Evolutionary conservation across 2,888 invertebrate genomes (phyloP).

Genomic region (Sycophila texana): DNA sequence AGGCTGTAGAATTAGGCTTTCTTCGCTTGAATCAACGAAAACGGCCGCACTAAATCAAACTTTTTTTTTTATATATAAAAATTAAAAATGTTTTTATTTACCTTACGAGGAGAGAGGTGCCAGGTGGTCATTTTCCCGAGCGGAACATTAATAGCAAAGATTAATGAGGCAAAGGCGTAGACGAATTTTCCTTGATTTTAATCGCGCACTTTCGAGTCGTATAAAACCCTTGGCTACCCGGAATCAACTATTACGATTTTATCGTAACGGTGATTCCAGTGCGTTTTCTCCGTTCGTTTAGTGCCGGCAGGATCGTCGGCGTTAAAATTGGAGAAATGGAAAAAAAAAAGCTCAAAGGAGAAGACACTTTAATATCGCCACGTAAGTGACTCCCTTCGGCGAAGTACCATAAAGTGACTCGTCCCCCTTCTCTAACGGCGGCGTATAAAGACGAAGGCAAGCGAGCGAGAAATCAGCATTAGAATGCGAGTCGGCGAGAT

Average conservation of each 20-base stretch:
- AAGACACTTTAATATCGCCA: constrained; percentile 40
- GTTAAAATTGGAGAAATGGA: neutral
- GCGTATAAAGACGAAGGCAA: neutral
- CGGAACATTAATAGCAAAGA: constrained; percentile 13
- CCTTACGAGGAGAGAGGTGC: neutral
- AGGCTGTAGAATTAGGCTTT: too few species aligned
- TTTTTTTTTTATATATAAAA: too few species aligned
- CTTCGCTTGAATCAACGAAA: too few species aligned
- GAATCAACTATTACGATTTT: constrained; percentile 7
- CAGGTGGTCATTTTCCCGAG: constrained; percentile 9
- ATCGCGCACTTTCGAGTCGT: neutral
- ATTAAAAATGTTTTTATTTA: constrained; percentile 27
- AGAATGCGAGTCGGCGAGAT: constrained; percentile 4
- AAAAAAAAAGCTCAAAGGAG: neutral
- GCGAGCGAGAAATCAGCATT: constrained; percentile 29
- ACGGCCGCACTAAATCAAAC: too few species aligned
- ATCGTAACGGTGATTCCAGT: neutral
- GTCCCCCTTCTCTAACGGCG: neutral
- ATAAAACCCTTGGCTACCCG: neutral
- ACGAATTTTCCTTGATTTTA: neutral
- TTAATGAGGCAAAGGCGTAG: neutral
- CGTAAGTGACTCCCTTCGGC: constrained; percentile 23
- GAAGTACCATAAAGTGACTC: constrained; percentile 34
- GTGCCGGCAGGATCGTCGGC: neutral
- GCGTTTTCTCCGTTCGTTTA: neutral